Base-by-base conservation (phyloP, 1,140 invertebrate species). In the Tetramorium alpestre region DNA sequence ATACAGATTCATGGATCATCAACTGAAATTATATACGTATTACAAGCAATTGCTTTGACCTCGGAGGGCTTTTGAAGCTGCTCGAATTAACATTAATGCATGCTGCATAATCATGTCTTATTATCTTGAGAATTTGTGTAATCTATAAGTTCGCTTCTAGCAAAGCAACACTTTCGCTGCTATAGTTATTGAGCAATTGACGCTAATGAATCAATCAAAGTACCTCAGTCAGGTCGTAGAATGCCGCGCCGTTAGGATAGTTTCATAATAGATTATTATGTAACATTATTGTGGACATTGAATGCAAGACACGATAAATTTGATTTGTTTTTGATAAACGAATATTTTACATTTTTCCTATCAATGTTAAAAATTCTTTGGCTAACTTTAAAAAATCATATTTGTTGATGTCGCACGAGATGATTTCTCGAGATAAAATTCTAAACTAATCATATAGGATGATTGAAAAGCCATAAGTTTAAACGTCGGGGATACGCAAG, bases 201-300 rank as follows among this genome's bases (percentile, higher is more conserved):
- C 89, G 89, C 88, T 93, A 93, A 93, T 91, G 91, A 93, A 93
- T 88, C 91, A 92, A 92, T 93, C 88, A 90, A 87, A 87, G 91
- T 90, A 84, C 70, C 80, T 88, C 62, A 82, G 90, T 84, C 87
- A 89, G 72, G 73, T 88, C 70, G 49, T 82, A 77, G 62, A 88
- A 89, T 88, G 62, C 49, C 25, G 56, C 58, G 85, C 89, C 58
- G 73, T 90, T 89, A 89, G 47, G 13, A 56, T 22, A 54, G 49
- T 70, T 54, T 51, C 47, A 11, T 81, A 69, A 81, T 41, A 56
- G n/a, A 81, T 81, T 67, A 47, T 47, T 47, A 47, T 47, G 44
- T 11, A 47, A 47, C 11, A 47, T 47, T 18, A 44, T 69, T 25
- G 8, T 41, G 8, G 5, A 11, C 18, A 80, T 67, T 38, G 25